A percentile compares a stretch with the other conserved stretches of the same genome.
Conservation (phyloP, 1,140 invertebrate genomes). For the Drosophila repleta region DNA sequence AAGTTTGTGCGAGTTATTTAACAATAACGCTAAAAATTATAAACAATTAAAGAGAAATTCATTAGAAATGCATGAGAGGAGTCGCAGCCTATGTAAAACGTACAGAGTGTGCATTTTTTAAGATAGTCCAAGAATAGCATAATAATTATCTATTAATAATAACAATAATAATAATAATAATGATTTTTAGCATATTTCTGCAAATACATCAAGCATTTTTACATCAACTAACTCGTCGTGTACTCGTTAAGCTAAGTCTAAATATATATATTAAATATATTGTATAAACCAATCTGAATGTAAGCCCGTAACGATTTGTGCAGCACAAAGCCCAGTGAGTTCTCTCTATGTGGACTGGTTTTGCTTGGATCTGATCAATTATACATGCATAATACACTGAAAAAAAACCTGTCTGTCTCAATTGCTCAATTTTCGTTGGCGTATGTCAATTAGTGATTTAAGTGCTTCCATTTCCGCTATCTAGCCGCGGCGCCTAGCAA, state of each 20-base stretch:
- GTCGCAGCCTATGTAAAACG: conserved; percentile 39
- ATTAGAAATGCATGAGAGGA: conserved; percentile 43
- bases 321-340: conserved; percentile 18
- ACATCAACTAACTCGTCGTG: conserved; percentile 51
- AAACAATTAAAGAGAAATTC: conserved; percentile 10
- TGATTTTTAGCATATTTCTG: conserved; percentile 68
- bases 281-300: conserved; percentile 38
- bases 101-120: conserved; percentile 80
- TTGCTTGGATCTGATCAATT: conserved; percentile 44
- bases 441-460: conserved; percentile 41
- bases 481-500: conserved; percentile 56
- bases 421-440: conserved; percentile 14
- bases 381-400: conserved; percentile 23
- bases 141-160: conserved; percentile 44
- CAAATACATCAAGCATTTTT: conserved; percentile 69
- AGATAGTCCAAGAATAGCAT: conserved; percentile 76
- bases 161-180: conserved; percentile 49
- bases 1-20: conserved; percentile 46
- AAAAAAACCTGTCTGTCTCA: no score
- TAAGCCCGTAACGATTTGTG: conserved; percentile 38
- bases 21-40: conserved; percentile 29
- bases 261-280: conserved; percentile 35
- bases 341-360: conserved; percentile 22
- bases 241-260: conserved; percentile 65
- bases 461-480: background rate